Base-by-base conservation (phyloP, 1,140 invertebrate genomes). In the Brachionus koreanus region DNA sequence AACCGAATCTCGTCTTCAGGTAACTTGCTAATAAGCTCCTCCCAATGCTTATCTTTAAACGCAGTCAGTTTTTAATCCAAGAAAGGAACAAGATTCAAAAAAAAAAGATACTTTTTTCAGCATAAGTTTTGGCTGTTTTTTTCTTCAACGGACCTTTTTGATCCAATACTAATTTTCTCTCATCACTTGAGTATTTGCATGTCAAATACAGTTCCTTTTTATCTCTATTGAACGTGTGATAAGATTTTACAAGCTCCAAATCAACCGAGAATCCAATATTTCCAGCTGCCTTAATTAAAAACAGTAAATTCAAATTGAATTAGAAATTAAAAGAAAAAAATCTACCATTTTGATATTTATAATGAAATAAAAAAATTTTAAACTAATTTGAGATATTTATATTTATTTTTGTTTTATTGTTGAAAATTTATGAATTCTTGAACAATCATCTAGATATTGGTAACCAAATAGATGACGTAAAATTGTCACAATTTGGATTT, bases 211-310 rank as follows among this genome's bases (percentile, higher is more conserved):
- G 4, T 25, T 79, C 76, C 25, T 79, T 79, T 61, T 37, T 57
- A 25, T 79, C 76, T 37, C 57, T 79, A 23, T 79, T 79, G 12
- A 79, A 65, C n/a, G 39, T 16, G 16, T 79, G 76, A 79, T 61
- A 61, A 3, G 76, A 49, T 42, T 63, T 79, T 0, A 79, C 76
- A 61, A 79, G 35, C 7, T 79, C 76, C 12, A 79, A n/a, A 9
- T 79, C 76, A 0, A 79, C 52, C 10, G 49, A 61, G 42, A 79
- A 79, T 3, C 76, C 76, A n/a, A 79, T 33, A 57, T 6, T 43
- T 16, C 46, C 49, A 10, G 76, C 29, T 43, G 69, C 67, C 67
- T 72, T 16, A 19, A 39, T 39, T 3, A 65, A 65, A 65, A 65
- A 19, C 3, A 13, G 42, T 72, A 39, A 39, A n/a, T n/a, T n/a